phyloP scores from a whole-genome alignment of 2,797 vertebrate genomes.

The Perodicticus potto region DNA sequence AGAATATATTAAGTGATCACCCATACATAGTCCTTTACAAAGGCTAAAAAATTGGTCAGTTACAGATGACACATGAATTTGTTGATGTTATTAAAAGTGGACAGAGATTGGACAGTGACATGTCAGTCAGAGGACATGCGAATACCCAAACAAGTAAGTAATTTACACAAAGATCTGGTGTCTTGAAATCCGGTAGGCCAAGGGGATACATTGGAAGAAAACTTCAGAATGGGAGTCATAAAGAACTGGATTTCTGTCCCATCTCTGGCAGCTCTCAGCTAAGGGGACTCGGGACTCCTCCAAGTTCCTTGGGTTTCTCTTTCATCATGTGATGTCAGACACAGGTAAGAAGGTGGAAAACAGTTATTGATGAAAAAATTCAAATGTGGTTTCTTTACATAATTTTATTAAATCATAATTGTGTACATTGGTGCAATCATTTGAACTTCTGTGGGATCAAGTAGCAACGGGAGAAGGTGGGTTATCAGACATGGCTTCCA shows the following conservation, averaged over 20 bases:
- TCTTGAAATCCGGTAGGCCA: not conserved
- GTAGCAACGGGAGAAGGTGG: not conserved
- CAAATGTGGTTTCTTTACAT: not conserved
- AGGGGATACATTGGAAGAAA: not conserved
- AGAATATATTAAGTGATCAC: not conserved
- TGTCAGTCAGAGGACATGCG: not conserved
- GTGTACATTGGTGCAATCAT: no score
- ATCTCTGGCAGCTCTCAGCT: not conserved
- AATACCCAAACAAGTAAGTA: constrained; percentile 4
- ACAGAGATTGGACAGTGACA: not conserved
- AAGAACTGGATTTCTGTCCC: not conserved
- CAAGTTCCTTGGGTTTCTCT: not conserved
- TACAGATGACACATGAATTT: not conserved
- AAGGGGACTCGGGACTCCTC: not conserved
- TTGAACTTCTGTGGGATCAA: not conserved
- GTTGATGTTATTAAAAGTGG: not conserved
- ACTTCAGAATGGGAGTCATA: not conserved
- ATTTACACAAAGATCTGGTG: not conserved
- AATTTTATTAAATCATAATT: no score
- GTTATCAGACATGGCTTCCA: not conserved
- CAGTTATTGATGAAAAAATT: constrained; percentile 1
- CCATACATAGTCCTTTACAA: not conserved
- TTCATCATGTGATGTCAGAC: not conserved
- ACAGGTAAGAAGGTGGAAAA: not conserved
- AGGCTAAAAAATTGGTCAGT: not conserved